Base-by-base conservation (phyloP, 1,140 invertebrate genomes). In the Rhagoletis pomonella region DNA sequence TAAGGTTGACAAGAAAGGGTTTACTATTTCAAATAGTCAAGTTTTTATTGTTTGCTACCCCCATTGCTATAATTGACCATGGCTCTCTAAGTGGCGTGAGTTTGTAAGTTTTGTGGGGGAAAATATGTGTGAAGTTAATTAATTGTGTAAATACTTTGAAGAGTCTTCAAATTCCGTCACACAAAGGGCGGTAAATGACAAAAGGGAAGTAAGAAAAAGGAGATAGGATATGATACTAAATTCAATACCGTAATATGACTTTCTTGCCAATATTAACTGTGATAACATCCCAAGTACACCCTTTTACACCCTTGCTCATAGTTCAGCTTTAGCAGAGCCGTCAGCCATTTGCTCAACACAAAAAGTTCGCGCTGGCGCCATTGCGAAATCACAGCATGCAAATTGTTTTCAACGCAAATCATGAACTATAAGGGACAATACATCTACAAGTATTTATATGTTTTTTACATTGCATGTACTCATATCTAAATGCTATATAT, bases 81-180 rank as follows among this genome's bases (percentile, higher is more conserved):
- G 73, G 47, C 0, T 29, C 50, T 81, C 12, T 55, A 44, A 81
- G 44, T 58, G 47, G 73, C 47, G 73, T 81, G n/a, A 67, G 4
- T 67, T n/a, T 19, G 3, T 39, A 39, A 67, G 29, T 67, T 55
- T 55, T 55, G 29, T 10, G 69, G 7, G 44, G 14, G 73, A 10
- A 81, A 47, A 6, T n/a, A 81, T 81, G 47, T 50, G 73, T 29
- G 47, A 81, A 55, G 73, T 55, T 58, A 81, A 81, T 81, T 81
- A 81, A 81, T 81, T 81, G 73, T 81, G 73, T 81, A 58, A 81
- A 81, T 50, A 81, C 44, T 50, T 81, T 55, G 73, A 58, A 58
- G n/a, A n/a, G 19, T 17, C 73, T 81, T 81, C 47, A 55, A 81
- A 81, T 19, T 55, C 47, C 4, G 6, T 17, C 47, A 62, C 12